These are phyloP conservation scores for Ephestia elutella DNA, from an alignment of 1,140 invertebrate genomes.

Conservation along the genomic window DNA sequence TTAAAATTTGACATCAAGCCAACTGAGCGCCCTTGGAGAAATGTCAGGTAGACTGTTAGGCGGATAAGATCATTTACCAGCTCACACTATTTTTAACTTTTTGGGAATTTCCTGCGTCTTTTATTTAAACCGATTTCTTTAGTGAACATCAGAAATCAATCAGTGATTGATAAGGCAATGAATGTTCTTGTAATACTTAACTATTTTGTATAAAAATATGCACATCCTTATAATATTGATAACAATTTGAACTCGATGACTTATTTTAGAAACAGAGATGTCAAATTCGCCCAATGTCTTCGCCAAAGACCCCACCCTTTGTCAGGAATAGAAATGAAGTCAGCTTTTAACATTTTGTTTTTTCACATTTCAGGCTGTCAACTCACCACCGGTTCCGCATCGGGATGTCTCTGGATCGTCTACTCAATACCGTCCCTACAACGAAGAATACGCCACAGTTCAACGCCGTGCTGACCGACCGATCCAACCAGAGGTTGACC, in stretches of 20 bases:
- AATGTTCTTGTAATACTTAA: too few species aligned
- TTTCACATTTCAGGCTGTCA: slow-evolving; percentile 59
- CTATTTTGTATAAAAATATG: too few species aligned
- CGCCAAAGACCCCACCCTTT: too few species aligned
- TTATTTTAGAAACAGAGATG: too few species aligned
- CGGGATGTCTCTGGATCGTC: slow-evolving; percentile 48
- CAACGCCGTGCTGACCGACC: slow-evolving; percentile 51
- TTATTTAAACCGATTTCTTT: too few species aligned
- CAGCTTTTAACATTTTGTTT: not conserved
- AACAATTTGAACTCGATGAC: too few species aligned
- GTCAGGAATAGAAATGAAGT: too few species aligned
- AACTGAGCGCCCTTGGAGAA: slow-evolving; percentile 25
- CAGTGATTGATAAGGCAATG: too few species aligned
- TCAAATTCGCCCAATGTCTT: too few species aligned
- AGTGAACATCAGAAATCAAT: too few species aligned
- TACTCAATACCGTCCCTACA: slow-evolving; percentile 49
- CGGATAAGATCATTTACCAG: slow-evolving; percentile 2
- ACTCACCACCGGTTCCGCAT: slow-evolving; percentile 61
- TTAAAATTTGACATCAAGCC: slow-evolving; percentile 28
- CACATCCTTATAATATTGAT: too few species aligned
- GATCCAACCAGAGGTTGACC: slow-evolving; percentile 40
- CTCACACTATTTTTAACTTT: not conserved
- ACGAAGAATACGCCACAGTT: slow-evolving; percentile 54
- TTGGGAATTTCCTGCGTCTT: not conserved
- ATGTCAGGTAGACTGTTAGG: slow-evolving; percentile 24